Conservation (phyloP, 2,888 invertebrate species). For the Troglohyphantes excavatus region DNA sequence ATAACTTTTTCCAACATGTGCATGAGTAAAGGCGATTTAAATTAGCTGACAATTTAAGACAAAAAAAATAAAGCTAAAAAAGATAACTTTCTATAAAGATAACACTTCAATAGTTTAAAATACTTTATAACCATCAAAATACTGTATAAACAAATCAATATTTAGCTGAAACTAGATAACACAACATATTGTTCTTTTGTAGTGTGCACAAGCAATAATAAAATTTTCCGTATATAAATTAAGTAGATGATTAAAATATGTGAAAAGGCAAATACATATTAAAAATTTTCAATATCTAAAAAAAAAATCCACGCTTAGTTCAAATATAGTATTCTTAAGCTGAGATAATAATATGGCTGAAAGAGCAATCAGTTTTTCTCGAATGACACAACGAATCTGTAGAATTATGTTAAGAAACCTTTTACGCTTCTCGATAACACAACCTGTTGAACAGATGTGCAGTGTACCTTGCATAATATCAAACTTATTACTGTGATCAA, state of each 20-base stretch:
- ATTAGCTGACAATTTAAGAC: no score
- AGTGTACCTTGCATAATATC: conserved; percentile 33
- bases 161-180: background rate
- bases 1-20: no score
- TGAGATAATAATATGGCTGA: background rate
- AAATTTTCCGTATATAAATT: background rate
- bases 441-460: conserved; percentile 34
- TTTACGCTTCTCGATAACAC: conserved; percentile 6
- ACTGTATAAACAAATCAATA: background rate
- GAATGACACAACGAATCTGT: background rate
- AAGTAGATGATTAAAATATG: background rate
- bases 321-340: conserved; percentile 2
- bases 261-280: background rate
- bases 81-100: no score
- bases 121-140: no score
- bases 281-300: conserved; percentile 10
- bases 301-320: background rate
- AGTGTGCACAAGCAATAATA: no score
- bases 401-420: conserved; percentile 24
- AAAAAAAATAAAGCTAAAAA: no score
- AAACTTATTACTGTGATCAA: conserved; percentile 57
- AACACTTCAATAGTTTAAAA: no score
- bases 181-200: background rate
- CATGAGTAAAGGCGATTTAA: no score
- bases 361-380: conserved; percentile 7